phyloP scores from a whole-genome alignment of 2,113 vertebrate species.

The Protobothrops mucrosquamatus region DNA sequence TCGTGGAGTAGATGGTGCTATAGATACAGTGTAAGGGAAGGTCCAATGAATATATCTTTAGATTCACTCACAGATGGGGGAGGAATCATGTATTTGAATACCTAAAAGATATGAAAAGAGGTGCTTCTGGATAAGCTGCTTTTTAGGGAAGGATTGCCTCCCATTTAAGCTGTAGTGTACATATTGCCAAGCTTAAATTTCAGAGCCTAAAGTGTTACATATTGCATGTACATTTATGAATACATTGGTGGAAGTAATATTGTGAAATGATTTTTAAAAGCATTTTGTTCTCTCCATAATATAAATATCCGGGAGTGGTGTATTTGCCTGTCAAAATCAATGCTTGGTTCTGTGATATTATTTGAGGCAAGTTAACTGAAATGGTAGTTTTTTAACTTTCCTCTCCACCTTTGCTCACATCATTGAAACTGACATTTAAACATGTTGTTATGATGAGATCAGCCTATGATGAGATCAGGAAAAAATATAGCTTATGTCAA shows the following conservation, averaged over 20 bases:
- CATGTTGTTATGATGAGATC: conserved; percentile 5
- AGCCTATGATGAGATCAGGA: not conserved
- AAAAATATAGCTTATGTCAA: not conserved
- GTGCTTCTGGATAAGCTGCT: not conserved
- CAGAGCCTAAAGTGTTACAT: not conserved
- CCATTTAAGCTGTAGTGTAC: not conserved
- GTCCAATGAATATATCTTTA: not conserved
- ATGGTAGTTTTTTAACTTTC: not conserved
- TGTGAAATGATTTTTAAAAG: not conserved
- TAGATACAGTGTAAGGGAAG: not conserved
- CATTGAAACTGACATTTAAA: not conserved
- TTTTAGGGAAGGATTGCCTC: not conserved
- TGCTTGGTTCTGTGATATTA: not conserved
- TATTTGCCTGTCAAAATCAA: not conserved
- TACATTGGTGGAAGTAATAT: not conserved
- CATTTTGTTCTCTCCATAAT: not conserved
- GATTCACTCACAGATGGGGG: not conserved
- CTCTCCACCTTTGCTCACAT: not conserved
- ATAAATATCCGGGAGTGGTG: not conserved
- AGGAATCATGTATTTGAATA: not conserved
- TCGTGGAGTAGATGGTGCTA: not conserved
- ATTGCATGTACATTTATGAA: fast-evolving
- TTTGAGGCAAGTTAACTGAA: conserved; percentile 1
- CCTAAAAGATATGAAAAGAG: not conserved
- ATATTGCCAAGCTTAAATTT: not conserved